Base-by-base conservation (phyloP, 2,888 invertebrate genomes). In the Clivina fossor region DNA sequence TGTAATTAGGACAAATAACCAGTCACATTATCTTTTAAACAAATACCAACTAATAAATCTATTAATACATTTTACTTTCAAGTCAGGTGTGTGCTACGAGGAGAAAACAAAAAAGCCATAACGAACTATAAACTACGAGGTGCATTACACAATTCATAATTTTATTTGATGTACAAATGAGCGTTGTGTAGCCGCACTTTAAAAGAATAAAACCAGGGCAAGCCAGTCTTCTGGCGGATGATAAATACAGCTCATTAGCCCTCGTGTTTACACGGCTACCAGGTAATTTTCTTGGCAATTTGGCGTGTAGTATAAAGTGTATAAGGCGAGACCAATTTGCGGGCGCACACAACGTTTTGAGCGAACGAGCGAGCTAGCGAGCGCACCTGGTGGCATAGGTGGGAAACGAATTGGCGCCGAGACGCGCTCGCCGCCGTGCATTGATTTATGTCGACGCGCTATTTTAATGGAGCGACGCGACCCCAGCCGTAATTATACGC, bases 251-350 rank as follows among this genome's bases (percentile, higher is more conserved):
- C 68, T 70, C 69, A 70, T 71, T 69, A 70, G 13, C 15, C 68
- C 65, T n/a, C 66, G 66, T 68, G 67, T 66, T 66, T 68, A 69
- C 60, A 56, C 62, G 62, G 65, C 66, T 64, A 67, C 63, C 70
- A 71, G 71, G 72, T 71, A 71, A 72, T 71, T 71, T 71, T 70
- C 70, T 66, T 65, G 68, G 70, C 70, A 69, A 71, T 72, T 72
- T 71, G 65, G 67, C 65, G 68, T 70, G 71, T 72, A 7, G 33
- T 7, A 9, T 13, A 4, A 13, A 16, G n/a, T 33, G 33, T 26
- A 26, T 5, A 8, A 8, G 5, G 7, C 9, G 33, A 7, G 13
- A 59, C 66, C 66, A 66, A 69, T 69, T 69, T 68, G 67, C 68
- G 65, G 67, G 64, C 64, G 58, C 26, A n/a, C n/a, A n/a, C n/a